Evolutionary conservation across 2,797 vertebrate genomes (phyloP).

Genomic region (Delichon dasypus): DNA sequence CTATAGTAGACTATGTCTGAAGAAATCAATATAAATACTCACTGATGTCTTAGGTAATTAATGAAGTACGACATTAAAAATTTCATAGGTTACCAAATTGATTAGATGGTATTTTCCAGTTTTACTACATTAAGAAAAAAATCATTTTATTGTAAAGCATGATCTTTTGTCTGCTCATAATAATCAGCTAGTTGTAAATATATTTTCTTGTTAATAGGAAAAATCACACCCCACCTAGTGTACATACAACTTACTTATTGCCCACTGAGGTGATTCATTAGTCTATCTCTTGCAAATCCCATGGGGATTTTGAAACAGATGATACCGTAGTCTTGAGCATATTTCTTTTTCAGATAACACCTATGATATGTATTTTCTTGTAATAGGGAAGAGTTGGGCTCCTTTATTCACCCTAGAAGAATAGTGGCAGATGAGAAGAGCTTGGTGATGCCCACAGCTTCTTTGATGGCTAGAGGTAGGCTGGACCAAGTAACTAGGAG

Average conservation of each 20-base stretch:
- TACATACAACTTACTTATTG: background rate
- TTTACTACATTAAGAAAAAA: background rate
- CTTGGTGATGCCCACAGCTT: background rate
- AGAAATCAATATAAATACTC: background rate
- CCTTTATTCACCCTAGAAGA: background rate
- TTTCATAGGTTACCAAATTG: background rate
- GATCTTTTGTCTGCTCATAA: background rate
- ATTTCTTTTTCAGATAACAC: background rate
- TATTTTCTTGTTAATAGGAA: background rate
- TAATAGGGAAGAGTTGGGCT: background rate
- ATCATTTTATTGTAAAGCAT: background rate
- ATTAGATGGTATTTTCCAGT: background rate
- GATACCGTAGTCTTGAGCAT: background rate
- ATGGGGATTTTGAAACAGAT: background rate
- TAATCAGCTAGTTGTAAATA: background rate
- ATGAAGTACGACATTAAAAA: background rate
- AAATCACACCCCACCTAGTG: background rate
- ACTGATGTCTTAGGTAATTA: background rate
- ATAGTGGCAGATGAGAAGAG: background rate
- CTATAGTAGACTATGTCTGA: background rate
- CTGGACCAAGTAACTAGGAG: background rate
- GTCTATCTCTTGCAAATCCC: background rate
- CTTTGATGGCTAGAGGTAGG: background rate
- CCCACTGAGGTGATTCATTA: background rate
- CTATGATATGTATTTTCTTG: rapidly evolving